phyloP scores from a whole-genome alignment of 1,140 invertebrate species.

The Anastatus disparis region DNA sequence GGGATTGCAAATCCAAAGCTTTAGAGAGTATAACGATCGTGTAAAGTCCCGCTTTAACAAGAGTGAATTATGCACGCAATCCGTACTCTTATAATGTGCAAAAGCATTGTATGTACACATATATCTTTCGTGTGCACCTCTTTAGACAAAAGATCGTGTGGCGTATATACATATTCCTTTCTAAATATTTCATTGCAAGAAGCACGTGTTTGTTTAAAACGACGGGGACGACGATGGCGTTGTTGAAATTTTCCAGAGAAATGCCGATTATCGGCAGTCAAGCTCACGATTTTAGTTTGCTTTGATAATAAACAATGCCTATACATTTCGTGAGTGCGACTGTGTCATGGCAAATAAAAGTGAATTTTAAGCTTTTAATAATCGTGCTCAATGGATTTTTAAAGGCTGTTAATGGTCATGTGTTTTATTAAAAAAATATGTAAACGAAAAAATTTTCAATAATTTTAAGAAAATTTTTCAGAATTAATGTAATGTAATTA shows the following conservation, averaged over 20 bases:
- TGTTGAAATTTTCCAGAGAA: conserved; percentile 10
- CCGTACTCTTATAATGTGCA: background rate
- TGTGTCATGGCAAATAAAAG: background rate
- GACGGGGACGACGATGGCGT: too few relatives aligned
- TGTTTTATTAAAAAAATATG: too few relatives aligned
- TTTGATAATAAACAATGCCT: background rate
- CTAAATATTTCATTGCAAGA: too few relatives aligned
- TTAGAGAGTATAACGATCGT: background rate
- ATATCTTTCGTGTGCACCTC: background rate
- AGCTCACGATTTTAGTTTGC: background rate
- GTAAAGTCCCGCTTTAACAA: conserved; percentile 23
- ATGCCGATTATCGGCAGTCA: conserved; percentile 13
- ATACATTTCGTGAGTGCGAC: background rate
- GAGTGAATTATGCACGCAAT: conserved; percentile 33
- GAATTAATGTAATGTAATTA: too few relatives aligned
- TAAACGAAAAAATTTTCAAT: too few relatives aligned
- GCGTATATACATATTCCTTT: conserved; percentile 20
- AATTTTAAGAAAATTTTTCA: too few relatives aligned
- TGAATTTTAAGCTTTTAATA: background rate
- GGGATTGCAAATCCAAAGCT: conserved; percentile 23
- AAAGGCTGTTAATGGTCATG: too few relatives aligned
- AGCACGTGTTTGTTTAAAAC: too few relatives aligned
- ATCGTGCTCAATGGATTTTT: background rate
- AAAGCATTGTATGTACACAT: background rate
- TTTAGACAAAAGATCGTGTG: too few relatives aligned